Conservation (phyloP, 2,888 invertebrate species). For the Nezara viridula region DNA sequence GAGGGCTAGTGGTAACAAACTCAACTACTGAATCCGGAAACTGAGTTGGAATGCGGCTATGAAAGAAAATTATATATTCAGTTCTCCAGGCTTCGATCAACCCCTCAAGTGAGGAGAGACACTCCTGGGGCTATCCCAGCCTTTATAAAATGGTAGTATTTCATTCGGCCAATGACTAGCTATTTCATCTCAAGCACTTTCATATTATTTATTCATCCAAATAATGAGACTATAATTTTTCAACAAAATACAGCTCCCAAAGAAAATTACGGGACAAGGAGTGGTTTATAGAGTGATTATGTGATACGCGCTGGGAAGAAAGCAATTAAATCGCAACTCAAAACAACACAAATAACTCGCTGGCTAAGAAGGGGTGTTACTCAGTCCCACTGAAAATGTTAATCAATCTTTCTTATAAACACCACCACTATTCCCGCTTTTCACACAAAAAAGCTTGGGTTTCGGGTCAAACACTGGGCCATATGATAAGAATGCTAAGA, state of each 20-base stretch:
- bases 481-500: too few relatives aligned
- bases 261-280: background rate
- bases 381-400: background rate
- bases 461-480: background rate
- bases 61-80: too few relatives aligned
- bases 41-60: too few relatives aligned
- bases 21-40: too few relatives aligned
- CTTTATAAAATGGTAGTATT: background rate
- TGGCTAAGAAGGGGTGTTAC: background rate
- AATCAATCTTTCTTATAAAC: background rate
- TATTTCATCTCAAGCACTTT: background rate
- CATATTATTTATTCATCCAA: background rate
- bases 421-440: background rate
- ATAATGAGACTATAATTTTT: background rate
- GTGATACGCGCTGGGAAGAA: background rate
- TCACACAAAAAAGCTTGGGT: background rate
- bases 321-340: background rate
- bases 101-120: too few relatives aligned
- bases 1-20: too few relatives aligned
- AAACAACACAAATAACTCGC: background rate
- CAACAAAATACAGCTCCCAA: background rate
- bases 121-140: too few relatives aligned
- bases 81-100: too few relatives aligned
- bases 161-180: background rate
- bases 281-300: constrained; percentile 2